Conservation (phyloP, 2,113 vertebrate species). For the Polypterus bichir region DNA sequence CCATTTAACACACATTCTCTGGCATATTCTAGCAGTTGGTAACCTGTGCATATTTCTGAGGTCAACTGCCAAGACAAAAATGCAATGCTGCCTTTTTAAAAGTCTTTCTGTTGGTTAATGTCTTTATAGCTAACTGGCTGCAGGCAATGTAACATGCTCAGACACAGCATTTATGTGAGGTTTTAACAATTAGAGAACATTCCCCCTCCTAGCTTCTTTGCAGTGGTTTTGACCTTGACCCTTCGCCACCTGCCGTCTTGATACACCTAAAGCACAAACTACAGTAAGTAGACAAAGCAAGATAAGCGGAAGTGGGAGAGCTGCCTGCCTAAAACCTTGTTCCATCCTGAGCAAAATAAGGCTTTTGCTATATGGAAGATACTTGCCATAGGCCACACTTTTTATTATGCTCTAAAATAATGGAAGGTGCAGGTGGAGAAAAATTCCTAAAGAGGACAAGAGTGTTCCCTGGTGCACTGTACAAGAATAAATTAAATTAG, state of each 20-base stretch:
- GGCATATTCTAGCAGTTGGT: too few species aligned
- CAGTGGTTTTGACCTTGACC: conserved; percentile 48
- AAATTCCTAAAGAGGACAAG: too few species aligned
- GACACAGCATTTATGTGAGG: conserved; percentile 40
- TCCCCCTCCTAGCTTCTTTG: conserved; percentile 38
- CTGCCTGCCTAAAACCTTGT: not conserved
- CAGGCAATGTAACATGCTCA: conserved; percentile 39
- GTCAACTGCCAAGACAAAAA: not conserved
- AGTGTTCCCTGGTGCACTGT: too few species aligned
- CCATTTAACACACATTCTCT: too few species aligned
- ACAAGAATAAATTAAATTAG: too few species aligned
- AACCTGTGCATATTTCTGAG: too few species aligned
- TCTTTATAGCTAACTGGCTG: conserved; percentile 3
- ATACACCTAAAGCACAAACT: not conserved
- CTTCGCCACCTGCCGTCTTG: conserved; percentile 37
- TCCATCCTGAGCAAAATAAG: too few species aligned
- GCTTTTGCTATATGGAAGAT: too few species aligned
- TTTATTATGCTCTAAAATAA: too few species aligned
- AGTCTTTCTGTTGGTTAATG: not conserved
- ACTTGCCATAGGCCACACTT: too few species aligned
- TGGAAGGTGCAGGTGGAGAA: too few species aligned
- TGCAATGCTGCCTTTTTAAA: not conserved
- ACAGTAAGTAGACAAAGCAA: not conserved
- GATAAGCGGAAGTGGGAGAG: not conserved
- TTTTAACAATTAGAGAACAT: conserved; percentile 68